Conservation (phyloP, 92 coral and sea anemone genomes). For the Phenganax stokvisi region DNA sequence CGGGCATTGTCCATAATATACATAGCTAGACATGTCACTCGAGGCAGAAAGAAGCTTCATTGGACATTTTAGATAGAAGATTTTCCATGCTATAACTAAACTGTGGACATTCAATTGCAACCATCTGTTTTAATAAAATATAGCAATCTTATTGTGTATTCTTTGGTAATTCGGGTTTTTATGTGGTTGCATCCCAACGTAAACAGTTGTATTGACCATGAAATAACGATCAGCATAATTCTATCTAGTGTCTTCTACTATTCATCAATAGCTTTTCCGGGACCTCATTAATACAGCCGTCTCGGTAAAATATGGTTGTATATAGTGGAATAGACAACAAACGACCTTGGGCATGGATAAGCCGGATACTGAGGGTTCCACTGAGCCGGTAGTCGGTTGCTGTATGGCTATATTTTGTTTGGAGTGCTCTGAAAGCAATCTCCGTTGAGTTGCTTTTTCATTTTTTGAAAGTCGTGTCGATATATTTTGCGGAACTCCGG, state of each 20-base stretch:
- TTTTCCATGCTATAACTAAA: no score
- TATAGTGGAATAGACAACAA: no score
- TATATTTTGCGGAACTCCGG: constrained; percentile 10
- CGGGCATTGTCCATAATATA: neutral
- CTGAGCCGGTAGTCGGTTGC: neutral
- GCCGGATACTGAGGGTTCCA: neutral
- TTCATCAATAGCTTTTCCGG: neutral
- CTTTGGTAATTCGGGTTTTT: neutral
- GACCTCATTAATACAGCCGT: neutral
- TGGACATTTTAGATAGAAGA: no score
- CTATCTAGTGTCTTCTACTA: neutral
- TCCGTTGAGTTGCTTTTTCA: neutral
- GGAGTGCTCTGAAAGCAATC: neutral
- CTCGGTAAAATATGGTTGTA: neutral
- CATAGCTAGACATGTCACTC: no score
- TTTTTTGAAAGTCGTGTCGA: neutral
- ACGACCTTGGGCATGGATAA: no score
- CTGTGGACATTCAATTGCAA: neutral
- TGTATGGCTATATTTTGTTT: no score
- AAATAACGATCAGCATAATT: neutral
- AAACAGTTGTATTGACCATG: neutral
- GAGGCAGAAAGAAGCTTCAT: no score
- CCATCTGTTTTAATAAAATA: constrained; percentile 13
- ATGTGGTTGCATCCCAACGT: neutral
- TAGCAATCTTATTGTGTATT: neutral